phyloP scores from a whole-genome alignment of 2,888 invertebrate species.

The Quadriops clusia region DNA sequence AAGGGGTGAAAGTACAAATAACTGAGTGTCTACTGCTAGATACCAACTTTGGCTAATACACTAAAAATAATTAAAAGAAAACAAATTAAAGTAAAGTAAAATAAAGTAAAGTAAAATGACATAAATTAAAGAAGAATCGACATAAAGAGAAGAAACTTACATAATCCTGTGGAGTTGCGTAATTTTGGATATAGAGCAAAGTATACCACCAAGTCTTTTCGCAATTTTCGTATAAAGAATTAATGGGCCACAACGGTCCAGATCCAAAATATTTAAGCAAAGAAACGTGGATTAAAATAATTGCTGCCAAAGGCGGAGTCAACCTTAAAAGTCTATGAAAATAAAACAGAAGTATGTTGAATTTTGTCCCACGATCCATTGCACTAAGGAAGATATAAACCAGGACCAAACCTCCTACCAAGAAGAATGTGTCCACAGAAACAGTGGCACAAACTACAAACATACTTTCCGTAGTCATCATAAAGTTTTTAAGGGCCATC shows the following conservation, averaged over 20 bases:
- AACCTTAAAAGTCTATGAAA: slow-evolving; percentile 37
- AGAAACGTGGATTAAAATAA: slow-evolving; percentile 34
- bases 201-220: slow-evolving; percentile 32
- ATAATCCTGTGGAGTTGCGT: too few relatives aligned
- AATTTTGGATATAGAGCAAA: slow-evolving; percentile 33
- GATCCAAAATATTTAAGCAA: slow-evolving; percentile 35
- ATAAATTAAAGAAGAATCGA: too few relatives aligned
- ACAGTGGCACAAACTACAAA: slow-evolving; percentile 36
- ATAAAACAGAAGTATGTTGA: slow-evolving; percentile 32
- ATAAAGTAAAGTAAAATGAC: too few relatives aligned
- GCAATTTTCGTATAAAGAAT: slow-evolving; percentile 23
- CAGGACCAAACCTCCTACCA: slow-evolving; percentile 46
- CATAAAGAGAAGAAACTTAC: too few relatives aligned
- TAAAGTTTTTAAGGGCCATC: too few relatives aligned
- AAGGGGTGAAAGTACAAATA: slow-evolving; percentile 16
- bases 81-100: too few relatives aligned
- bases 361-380: slow-evolving; percentile 23
- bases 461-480: too few relatives aligned
- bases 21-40: slow-evolving; percentile 15
- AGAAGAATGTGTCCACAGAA: slow-evolving; percentile 51
- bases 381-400: slow-evolving; percentile 34
- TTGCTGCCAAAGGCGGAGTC: slow-evolving; percentile 36
- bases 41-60: slow-evolving; percentile 19
- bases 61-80: too few relatives aligned
- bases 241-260: slow-evolving; percentile 37